phyloP scores from a whole-genome alignment of 2,888 invertebrate genomes.

The Cosmia pyralina region DNA sequence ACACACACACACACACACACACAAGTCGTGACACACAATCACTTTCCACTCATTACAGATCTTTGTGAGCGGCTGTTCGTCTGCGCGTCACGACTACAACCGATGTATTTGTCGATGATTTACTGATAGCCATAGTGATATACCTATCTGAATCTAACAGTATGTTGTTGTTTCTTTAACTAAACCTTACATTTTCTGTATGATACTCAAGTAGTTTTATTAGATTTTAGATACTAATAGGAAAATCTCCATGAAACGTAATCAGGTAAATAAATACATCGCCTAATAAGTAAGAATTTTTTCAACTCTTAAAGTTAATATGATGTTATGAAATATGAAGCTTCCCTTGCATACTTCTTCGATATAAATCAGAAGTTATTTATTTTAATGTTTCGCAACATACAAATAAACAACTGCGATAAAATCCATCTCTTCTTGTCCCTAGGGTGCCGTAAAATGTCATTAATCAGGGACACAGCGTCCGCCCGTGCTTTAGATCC shows the following conservation, averaged over 20 bases:
- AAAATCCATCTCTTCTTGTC: background rate
- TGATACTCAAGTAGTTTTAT: background rate
- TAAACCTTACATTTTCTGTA: background rate
- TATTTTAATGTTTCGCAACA: background rate
- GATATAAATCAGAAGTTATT: background rate
- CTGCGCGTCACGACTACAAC: slow-evolving; percentile 51
- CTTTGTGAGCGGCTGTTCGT: slow-evolving; percentile 44
- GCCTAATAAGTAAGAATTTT: too few relatives aligned
- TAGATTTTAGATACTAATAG: background rate
- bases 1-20: too few relatives aligned
- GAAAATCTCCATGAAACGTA: background rate
- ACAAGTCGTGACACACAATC: slow-evolving; percentile 57
- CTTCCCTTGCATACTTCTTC: too few relatives aligned
- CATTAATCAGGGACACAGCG: background rate
- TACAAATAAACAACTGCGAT: background rate
- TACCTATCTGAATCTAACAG: background rate
- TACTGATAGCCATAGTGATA: slow-evolving; percentile 14
- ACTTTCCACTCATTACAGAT: slow-evolving; percentile 66
- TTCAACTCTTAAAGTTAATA: too few relatives aligned
- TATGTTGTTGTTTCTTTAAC: background rate
- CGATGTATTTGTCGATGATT: slow-evolving; percentile 27
- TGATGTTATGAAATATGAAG: background rate
- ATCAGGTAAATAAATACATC: background rate
- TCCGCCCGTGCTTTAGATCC: background rate
- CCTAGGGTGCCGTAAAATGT: background rate